These are phyloP conservation scores for Alaudala cheleensis DNA, from an alignment of 2,113 vertebrate species.

Conservation along the genomic window DNA sequence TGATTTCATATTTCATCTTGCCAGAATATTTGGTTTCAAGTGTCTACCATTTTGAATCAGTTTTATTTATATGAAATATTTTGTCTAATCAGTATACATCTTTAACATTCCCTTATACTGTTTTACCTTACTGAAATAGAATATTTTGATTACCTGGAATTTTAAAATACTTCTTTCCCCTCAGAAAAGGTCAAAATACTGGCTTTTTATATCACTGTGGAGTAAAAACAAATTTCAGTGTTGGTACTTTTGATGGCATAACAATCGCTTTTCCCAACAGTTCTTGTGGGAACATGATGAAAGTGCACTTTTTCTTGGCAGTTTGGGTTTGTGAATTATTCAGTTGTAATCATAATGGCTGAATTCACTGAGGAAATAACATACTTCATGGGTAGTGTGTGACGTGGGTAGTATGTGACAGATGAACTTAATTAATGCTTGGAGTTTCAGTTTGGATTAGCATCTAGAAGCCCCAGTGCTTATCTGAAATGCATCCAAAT, in stretches of 20 bases:
- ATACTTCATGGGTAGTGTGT: slow-evolving; percentile 29
- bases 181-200: neutral
- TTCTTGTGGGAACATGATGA: neutral
- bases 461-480: neutral
- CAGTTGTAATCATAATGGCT: slow-evolving; percentile 2
- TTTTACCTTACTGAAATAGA: neutral
- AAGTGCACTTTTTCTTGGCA: neutral
- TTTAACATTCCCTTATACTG: neutral
- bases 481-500: slow-evolving; percentile 34
- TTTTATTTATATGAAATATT: neutral
- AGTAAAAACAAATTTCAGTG: neutral
- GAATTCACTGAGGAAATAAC: slow-evolving; percentile 36
- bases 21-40: neutral
- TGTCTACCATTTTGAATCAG: neutral
- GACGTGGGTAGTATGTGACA: slow-evolving; percentile 35
- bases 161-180: neutral
- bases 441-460: slow-evolving; percentile 25
- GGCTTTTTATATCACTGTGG: neutral
- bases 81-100: neutral
- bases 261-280: neutral
- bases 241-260: neutral
- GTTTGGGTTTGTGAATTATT: slow-evolving; percentile 35
- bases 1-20: neutral
- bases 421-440: slow-evolving; percentile 57
- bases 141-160: neutral